These are phyloP conservation scores for Gonioctena quinquepunctata DNA, from an alignment of 1,140 invertebrate genomes.

Conservation along the genomic window DNA sequence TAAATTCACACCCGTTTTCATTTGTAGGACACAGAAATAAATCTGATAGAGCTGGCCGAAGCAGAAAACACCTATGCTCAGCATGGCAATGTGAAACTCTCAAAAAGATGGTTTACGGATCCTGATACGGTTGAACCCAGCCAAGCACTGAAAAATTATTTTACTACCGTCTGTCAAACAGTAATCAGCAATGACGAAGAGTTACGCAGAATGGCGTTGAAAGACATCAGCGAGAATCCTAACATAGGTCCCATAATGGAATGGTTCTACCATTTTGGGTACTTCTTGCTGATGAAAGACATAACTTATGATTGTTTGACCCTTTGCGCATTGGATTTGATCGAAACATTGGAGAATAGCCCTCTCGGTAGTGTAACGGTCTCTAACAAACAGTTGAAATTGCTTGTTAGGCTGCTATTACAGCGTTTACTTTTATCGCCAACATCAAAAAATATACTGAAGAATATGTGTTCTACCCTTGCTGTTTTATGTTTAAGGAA, in stretches of 20 bases:
- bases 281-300: slow-evolving; percentile 48
- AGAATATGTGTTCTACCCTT: slow-evolving; percentile 46
- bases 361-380: slow-evolving; percentile 38
- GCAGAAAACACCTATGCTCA: slow-evolving; percentile 37
- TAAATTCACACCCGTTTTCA: too few species aligned
- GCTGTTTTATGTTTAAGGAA: slow-evolving; percentile 42
- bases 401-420: slow-evolving; percentile 43
- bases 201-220: slow-evolving; percentile 37
- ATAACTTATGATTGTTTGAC: slow-evolving; percentile 47
- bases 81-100: slow-evolving; percentile 35
- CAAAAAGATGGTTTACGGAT: slow-evolving; percentile 40
- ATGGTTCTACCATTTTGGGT: slow-evolving; percentile 53
- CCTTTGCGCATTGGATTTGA: slow-evolving; percentile 37
- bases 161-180: slow-evolving; percentile 42
- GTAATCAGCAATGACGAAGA: slow-evolving; percentile 41
- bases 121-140: slow-evolving; percentile 27
- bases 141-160: slow-evolving; percentile 40
- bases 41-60: slow-evolving; percentile 45
- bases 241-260: slow-evolving; percentile 47
- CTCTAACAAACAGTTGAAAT: slow-evolving; percentile 43
- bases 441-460: slow-evolving; percentile 36
- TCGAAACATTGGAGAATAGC: slow-evolving; percentile 47
- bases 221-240: slow-evolving; percentile 45
- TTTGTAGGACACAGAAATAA: slow-evolving; percentile 47
- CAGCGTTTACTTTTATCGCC: slow-evolving; percentile 40